Evolutionary conservation across 2,797 vertebrate species (phyloP), one percentile per base, ranked within the genome.

Genomic region (Lithobates pipiens): DNA sequence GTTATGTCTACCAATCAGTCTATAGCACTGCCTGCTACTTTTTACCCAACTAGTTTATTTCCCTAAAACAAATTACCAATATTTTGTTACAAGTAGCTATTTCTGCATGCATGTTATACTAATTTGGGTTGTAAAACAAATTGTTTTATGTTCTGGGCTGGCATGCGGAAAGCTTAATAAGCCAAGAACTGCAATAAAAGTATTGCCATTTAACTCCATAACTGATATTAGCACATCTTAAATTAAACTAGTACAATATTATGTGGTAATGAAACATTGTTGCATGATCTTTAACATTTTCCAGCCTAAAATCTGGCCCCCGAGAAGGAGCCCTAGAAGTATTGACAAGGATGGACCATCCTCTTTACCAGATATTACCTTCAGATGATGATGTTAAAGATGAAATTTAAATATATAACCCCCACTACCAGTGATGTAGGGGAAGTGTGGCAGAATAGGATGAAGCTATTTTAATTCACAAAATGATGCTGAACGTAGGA

Each of bases 81-180:
- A 57, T 21, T 21, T 1, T 29, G 72, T 76, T 57, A 21, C 18
- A 61, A 67, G 25, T 67, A 67, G 65, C 65, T 25, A 15, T 67
- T 67, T 44, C 71, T 15, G 71, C 9, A 7, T 32, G 34, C 57
- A 39, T 77, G 11, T 5, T 63, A 77, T 77, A 65, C 21, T 77
- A 77, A 63, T 77, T 16, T 76, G 25, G 46, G 46, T 46, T 54
- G 10, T 76, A 54, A 76, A 76, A 76, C 13, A 54, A 54, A 76
- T 32, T 76, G 27, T 76, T 54, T 54, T 46, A 76, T 76, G 46
- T 32, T 76, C 27, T 76, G 73, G 73, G 57, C 27, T 76, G 73
- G 73, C 46, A 32, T 9, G 3, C 1, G 32, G 9, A 57, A 34
- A 23, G 75, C 23, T 34, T 10, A 61, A 61, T n/a, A 77, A 11